Conservation (phyloP, 2,888 invertebrate genomes). For the Pedicia rivosa region DNA sequence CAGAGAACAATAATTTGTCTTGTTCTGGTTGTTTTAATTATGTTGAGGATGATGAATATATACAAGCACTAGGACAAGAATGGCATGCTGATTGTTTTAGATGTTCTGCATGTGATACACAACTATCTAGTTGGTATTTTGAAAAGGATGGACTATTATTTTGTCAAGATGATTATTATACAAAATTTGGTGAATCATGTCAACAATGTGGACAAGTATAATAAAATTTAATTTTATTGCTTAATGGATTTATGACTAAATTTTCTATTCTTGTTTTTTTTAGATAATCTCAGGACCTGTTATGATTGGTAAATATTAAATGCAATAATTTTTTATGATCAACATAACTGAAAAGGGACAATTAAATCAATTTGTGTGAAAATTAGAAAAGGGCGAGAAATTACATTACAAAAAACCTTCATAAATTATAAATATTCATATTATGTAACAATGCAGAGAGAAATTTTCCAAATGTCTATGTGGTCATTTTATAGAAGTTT, state of each 20-base stretch:
- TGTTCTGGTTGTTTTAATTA: constrained; percentile 22
- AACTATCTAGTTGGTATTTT: constrained; percentile 81
- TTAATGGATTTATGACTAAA: constrained; percentile 4
- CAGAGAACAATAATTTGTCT: constrained; percentile 10
- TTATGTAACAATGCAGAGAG: too few relatives aligned
- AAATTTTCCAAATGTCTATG: too few relatives aligned
- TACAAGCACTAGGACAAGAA: constrained; percentile 66
- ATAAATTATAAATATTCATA: too few relatives aligned
- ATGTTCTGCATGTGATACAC: constrained; percentile 78
- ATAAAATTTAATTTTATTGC: too few relatives aligned
- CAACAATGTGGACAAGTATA: constrained; percentile 78
- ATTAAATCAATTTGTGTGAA: too few relatives aligned
- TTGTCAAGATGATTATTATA: constrained; percentile 80
- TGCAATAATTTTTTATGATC: too few relatives aligned
- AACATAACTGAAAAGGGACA: too few relatives aligned
- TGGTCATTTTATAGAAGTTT: too few relatives aligned
- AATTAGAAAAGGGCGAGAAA: too few relatives aligned
- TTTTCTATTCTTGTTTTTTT: not conserved
- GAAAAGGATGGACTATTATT: constrained; percentile 80
- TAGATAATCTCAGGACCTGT: too few relatives aligned
- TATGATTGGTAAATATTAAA: too few relatives aligned
- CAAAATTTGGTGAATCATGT: constrained; percentile 74
- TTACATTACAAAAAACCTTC: too few relatives aligned
- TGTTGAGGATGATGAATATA: constrained; percentile 45
- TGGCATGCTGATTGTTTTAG: constrained; percentile 88